phyloP scores from a whole-genome alignment of 1,140 invertebrate genomes.

The Hydropsyche tenuis region DNA sequence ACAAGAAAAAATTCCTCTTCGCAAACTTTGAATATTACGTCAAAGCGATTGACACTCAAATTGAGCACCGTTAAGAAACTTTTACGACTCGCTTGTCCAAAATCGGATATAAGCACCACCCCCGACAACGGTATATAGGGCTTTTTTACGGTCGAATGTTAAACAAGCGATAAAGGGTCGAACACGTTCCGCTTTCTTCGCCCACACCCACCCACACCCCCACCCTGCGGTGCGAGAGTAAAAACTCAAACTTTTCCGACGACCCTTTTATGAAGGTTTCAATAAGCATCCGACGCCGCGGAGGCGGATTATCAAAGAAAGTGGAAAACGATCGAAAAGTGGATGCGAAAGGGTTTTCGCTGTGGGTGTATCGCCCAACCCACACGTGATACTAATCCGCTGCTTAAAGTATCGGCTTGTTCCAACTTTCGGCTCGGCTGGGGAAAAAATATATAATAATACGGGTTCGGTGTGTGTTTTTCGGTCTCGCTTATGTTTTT shows the following conservation, averaged over 20 bases:
- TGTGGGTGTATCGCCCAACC: not conserved
- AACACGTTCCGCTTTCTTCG: conserved; percentile 16
- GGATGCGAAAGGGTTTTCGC: not conserved
- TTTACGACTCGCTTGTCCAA: too few species aligned
- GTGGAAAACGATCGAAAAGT: conserved; percentile 18
- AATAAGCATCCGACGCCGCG: conserved; percentile 23
- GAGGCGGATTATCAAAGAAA: conserved; percentile 21
- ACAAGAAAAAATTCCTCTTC: too few species aligned
- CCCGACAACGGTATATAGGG: not conserved
- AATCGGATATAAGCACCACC: too few species aligned
- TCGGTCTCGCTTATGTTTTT: too few species aligned
- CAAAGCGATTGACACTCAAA: too few species aligned
- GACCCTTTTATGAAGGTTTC: conserved; percentile 36
- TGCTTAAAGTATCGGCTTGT: not conserved
- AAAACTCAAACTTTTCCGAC: conserved; percentile 30
- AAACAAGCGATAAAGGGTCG: conserved; percentile 27
- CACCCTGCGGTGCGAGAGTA: not conserved
- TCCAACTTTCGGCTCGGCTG: too few species aligned
- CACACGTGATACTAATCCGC: not conserved
- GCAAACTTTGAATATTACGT: too few species aligned
- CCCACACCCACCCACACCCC: not conserved
- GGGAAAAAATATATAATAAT: too few species aligned
- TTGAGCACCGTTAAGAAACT: too few species aligned
- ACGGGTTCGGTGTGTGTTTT: too few species aligned
- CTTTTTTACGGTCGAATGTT: conserved; percentile 35